Evolutionary conservation across 2,113 vertebrate species (phyloP), one percentile per base, ranked within the genome.

Genomic region (Corythoichthys intestinalis): DNA sequence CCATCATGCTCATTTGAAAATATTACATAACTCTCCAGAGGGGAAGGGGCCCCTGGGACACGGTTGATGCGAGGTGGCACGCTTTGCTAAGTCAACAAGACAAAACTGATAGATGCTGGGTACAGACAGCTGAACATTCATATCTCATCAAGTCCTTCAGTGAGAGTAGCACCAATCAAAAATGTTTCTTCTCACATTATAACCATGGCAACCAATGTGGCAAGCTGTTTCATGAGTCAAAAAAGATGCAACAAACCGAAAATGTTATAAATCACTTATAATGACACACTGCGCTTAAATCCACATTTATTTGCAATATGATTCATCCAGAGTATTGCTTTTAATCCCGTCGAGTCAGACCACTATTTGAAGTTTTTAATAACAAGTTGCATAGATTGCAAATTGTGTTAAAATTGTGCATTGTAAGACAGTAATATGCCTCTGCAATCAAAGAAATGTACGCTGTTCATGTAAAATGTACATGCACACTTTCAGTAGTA

Each of bases 71-170:
- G 39, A 83, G 60, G 71, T 65, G 77, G 70, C 73, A 79, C 50
- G 72, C 80, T 84, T 80, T 70, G 66, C 75, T 83, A 83, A 80
- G 78, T 73, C 65, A 49, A 74, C 75, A 73, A 83, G 69, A 69
- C 60, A 70, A 67, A 57, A 69, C 65, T 11, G 17, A 71, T 75
- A 71, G 34, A 56, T 12, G 48, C 61, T 17, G 12, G 82, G 39
- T 81, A 77, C 73, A 77, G 65, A 72, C 74, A 78, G 72, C 66
- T 79, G 81, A 82, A 81, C 69, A 62, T 71, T 75, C 76, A 76
- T 61, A 76, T 65, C 67, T 50, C 65, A 53, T 70, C 62, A 70
- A 76, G 74, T 65, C 70, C 72, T 66, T 52, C 70, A 76, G 77
- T 79, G 83, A 85, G 72, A 79, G 70, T 20, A 56, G 63, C 17